phyloP scores from a whole-genome alignment of 2,888 invertebrate genomes.

The Pachydiplax longipennis region DNA sequence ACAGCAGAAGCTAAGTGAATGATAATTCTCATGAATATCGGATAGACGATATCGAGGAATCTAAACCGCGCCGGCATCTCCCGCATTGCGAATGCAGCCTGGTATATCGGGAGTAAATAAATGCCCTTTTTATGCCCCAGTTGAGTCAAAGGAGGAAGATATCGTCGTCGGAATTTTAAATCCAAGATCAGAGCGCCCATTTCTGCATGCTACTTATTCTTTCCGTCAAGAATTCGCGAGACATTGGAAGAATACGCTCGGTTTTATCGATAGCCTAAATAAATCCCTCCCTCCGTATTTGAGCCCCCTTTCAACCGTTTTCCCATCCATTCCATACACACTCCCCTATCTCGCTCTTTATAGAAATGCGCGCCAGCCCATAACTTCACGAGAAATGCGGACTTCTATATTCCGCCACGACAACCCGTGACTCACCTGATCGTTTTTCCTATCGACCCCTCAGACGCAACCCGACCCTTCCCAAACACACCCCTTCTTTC shows the following conservation, averaged over 20 bases:
- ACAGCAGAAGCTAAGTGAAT: too few relatives aligned
- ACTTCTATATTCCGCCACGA: neutral
- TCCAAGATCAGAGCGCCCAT: neutral
- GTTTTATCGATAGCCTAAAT: neutral
- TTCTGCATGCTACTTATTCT: neutral
- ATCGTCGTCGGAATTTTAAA: neutral
- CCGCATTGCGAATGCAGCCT: too few relatives aligned
- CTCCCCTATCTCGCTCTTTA: neutral
- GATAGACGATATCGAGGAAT: too few relatives aligned
- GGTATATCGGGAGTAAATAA: too few relatives aligned
- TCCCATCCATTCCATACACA: neutral
- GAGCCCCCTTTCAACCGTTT: neutral
- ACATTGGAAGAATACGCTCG: neutral
- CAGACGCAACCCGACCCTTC: neutral
- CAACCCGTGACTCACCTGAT: neutral
- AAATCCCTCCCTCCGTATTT: neutral
- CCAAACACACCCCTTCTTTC: neutral
- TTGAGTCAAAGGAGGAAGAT: too few relatives aligned
- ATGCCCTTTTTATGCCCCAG: too few relatives aligned
- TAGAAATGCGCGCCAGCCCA: neutral
- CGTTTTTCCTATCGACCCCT: neutral
- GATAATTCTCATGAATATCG: too few relatives aligned
- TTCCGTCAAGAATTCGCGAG: neutral
- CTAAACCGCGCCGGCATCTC: too few relatives aligned
- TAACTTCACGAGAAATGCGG: neutral